Evolutionary conservation across 2,113 vertebrate species (phyloP).

Genomic region (Ammospiza nelsoni): DNA sequence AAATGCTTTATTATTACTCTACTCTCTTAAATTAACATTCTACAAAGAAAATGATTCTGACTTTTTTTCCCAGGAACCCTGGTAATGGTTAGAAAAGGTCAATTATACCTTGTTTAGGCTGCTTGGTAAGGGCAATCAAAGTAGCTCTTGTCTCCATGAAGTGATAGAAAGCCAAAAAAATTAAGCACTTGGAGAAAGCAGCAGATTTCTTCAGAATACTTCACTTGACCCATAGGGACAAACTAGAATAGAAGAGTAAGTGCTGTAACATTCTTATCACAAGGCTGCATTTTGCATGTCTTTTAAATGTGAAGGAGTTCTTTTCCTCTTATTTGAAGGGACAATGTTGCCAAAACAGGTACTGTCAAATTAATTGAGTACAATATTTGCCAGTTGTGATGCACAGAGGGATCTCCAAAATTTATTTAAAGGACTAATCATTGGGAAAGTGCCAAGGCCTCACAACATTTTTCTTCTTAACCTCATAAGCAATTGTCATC

Average conservation of each 20-base stretch:
- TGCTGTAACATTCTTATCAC: not conserved
- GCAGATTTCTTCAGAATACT: not conserved
- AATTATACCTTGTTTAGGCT: not conserved
- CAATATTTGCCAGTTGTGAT: not conserved
- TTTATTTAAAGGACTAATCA: not conserved
- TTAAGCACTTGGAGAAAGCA: not conserved
- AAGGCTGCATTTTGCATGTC: not conserved
- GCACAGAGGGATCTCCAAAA: not conserved
- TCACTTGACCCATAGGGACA: not conserved
- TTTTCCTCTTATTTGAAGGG: not conserved
- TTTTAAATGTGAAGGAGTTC: not conserved
- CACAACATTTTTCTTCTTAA: constrained; percentile 6
- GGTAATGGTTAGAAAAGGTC: not conserved
- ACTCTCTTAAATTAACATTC: not conserved
- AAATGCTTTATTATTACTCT: not conserved
- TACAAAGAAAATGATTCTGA: not conserved
- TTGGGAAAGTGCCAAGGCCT: not conserved
- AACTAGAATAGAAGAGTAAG: not conserved
- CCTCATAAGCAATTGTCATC: not conserved
- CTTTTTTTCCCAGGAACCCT: not conserved
- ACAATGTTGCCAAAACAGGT: not conserved
- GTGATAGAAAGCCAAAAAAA: not conserved
- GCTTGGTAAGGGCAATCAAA: not conserved
- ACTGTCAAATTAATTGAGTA: not conserved
- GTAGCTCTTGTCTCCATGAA: not conserved